Evolutionary conservation across 2,797 vertebrate species (phyloP), one percentile per base, ranked within the genome.

Genomic region (Phrynocephalus vlangalii): DNA sequence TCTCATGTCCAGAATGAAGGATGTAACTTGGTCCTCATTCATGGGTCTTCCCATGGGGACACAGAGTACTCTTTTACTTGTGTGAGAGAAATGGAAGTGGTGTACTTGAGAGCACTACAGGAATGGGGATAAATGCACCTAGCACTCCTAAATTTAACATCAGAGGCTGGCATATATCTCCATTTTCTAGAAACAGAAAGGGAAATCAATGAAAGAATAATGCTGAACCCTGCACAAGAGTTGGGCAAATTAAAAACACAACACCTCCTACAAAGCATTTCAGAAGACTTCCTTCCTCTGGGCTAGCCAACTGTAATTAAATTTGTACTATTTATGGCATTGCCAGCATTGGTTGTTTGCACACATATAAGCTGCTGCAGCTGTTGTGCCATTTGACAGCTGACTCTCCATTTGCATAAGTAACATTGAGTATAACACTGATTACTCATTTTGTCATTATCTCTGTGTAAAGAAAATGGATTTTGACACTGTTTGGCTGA

Each of bases 121-220:
- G 44, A 11, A 77, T 6, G 24, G 24, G 75, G 24, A 77, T 15
- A 26, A 5, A 26, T 48, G 26, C 24, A 50, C 24, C 44, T 48
- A 15, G 48, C 26, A 28, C 44, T 77, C 38, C 75, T 28, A 48
- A 77, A 50, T 77, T 77, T 63, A 63, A 63, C 60, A 63, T 63
- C 16, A 18, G 5, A 63, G 60, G 18, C 60, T 63, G 60, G 72
- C 9, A 56, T 72, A 71, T 0, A 79, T 90, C 66, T 33, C 24
- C 8, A 10, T 13, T 72, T 89, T 70, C 83, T 77, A 91, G 28
- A 86, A 68, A 84, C 0, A 26, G 90, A 83, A 60, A 84, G 88
- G 82, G 90, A 89, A 86, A 91, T 78, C 22, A 13, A 82, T 79
- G 85, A 79, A 87, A 87, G 83, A 52, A 81, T 70, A 77, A 44